Base-by-base conservation (phyloP, 2,113 vertebrate genomes). In the Nycticebus coucang region DNA sequence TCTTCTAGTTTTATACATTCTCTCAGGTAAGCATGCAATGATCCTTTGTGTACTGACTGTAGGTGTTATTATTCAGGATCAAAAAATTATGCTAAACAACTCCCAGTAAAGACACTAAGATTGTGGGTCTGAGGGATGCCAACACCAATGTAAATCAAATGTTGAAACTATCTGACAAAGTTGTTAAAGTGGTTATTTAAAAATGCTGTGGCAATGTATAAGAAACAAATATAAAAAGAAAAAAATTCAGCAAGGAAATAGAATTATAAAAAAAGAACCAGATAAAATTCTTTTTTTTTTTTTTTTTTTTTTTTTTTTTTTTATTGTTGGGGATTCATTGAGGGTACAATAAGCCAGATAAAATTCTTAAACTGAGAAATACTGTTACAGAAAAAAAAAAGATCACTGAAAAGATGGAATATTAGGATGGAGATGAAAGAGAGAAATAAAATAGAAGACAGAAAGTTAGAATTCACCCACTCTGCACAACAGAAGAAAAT, bases 231-330 rank as follows among this genome's bases (percentile, higher is more conserved):
- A 1, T 18, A 30, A 71, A 72, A 45, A 30, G 4, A 2, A 13
- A 26, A 59, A 35, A 60, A 75, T 6, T 75, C 33, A 92, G 4
- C 17, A 62, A 80, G 13, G 60, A 94, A 30, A 45, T 33, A 41
- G 9, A 66, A 30, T 60, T 24, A 33, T 33, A 62, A 83, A 91
- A 91, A 90, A 53, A 69, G 30, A 81, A 15, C 21, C 26, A 77
- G 71, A 79, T 88, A 12, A 71, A 91, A 87, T 96, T 71, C 82
- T 55, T 57, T n/a, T n/a, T n/a, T n/a, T n/a, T n/a, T n/a, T n/a
- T n/a, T n/a, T n/a, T n/a, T n/a, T n/a, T n/a, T n/a, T n/a, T n/a
- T n/a, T n/a, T n/a, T n/a, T n/a, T n/a, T n/a, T n/a, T n/a, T n/a
- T n/a, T n/a, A n/a, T n/a, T n/a, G n/a, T n/a, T n/a, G n/a, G n/a